Evolutionary conservation across 2,888 invertebrate genomes (phyloP).

Genomic region (Nemotelus pantherinus): DNA sequence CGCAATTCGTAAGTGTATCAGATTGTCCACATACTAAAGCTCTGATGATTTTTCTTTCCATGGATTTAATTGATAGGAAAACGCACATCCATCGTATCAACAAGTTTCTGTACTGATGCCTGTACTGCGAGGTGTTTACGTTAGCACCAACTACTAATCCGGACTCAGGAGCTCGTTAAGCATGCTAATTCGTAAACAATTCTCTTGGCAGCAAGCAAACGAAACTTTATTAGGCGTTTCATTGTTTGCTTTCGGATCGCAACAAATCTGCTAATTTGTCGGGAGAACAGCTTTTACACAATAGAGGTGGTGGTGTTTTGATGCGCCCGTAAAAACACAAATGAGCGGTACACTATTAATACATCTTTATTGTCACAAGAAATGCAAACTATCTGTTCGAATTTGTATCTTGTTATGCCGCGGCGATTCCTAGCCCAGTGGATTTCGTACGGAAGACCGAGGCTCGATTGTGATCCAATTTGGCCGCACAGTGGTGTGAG

Average conservation of each 20-base stretch:
- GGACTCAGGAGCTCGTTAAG: slow-evolving; percentile 10
- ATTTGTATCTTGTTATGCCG: too few relatives aligned
- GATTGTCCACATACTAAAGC: too few relatives aligned
- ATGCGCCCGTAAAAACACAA: neutral
- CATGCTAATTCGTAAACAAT: slow-evolving; percentile 34
- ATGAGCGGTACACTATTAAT: slow-evolving; percentile 1
- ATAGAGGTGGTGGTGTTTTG: neutral
- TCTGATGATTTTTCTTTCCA: too few relatives aligned
- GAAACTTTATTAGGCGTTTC: slow-evolving; percentile 26
- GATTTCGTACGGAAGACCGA: too few relatives aligned
- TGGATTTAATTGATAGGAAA: too few relatives aligned
- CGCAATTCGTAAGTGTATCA: too few relatives aligned
- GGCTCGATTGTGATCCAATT: too few relatives aligned
- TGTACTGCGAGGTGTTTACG: slow-evolving; percentile 17
- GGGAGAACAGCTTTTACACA: neutral
- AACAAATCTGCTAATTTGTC: slow-evolving; percentile 31
- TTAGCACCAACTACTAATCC: slow-evolving; percentile 11
- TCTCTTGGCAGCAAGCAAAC: slow-evolving; percentile 29
- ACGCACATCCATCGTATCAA: too few relatives aligned
- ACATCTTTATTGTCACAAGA: slow-evolving; percentile 2
- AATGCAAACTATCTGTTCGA: slow-evolving; percentile 5
- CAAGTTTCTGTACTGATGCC: too few relatives aligned
- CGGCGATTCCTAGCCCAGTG: too few relatives aligned
- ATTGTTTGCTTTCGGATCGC: slow-evolving; percentile 13
- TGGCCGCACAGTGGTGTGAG: too few relatives aligned